Evolutionary conservation across 2,113 vertebrate species (phyloP).

Genomic region (Pelmatolapia mariae): DNA sequence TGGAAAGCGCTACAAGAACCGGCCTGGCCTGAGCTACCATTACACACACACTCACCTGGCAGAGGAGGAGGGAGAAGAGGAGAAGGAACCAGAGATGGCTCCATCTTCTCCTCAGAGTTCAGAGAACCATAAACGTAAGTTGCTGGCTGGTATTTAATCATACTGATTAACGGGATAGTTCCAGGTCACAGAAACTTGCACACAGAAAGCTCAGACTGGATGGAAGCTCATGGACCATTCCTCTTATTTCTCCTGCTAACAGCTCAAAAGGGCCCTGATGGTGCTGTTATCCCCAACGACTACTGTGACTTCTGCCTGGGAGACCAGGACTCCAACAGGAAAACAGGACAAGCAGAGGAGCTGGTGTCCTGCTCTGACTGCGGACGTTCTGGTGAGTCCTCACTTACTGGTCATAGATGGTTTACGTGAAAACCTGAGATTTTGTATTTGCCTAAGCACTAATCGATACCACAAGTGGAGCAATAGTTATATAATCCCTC

Average conservation of each 20-base stretch:
- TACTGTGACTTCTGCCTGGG: conserved; percentile 99
- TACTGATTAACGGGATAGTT: background rate
- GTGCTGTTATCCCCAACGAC: conserved; percentile 93
- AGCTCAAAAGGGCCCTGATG: conserved; percentile 94
- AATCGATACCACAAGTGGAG: background rate
- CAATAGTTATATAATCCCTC: accelerated
- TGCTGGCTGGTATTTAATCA: background rate
- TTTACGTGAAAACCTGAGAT: background rate
- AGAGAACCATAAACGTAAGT: conserved; percentile 75
- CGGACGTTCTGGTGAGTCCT: conserved; percentile 93
- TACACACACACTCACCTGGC: conserved; percentile 96
- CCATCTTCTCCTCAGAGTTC: conserved; percentile 69
- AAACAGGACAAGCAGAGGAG: conserved; percentile 92
- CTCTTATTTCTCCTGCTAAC: background rate
- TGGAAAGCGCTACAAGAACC: conserved; percentile 98
- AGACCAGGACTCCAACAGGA: conserved; percentile 93
- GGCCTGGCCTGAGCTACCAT: conserved; percentile 96
- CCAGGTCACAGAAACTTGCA: background rate
- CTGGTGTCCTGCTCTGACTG: conserved; percentile 98
- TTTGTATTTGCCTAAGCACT: background rate
- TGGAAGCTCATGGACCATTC: background rate
- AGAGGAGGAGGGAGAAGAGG: conserved; percentile 93
- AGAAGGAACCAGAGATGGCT: conserved; percentile 80
- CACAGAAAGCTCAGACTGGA: background rate
- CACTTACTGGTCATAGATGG: background rate